Evolutionary conservation across 2,113 vertebrate genomes (phyloP), one percentile per base, ranked within the genome.

Genomic region (Nibea albiflora): DNA sequence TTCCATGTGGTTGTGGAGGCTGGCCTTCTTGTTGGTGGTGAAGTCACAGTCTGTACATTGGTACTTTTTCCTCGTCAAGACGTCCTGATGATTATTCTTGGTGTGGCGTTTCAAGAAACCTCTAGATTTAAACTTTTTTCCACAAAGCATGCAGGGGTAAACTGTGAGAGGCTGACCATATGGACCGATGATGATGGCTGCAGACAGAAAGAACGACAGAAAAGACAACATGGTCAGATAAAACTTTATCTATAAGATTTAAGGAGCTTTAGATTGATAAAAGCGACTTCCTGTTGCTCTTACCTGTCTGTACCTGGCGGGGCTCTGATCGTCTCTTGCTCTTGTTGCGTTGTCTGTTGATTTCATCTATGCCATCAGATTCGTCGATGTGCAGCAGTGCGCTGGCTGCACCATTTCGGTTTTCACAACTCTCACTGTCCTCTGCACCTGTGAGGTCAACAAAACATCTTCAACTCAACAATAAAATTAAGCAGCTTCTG

Each of bases 11-110:
- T 98, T 99, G 93, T 99, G 98, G 86, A 99, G 96, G 95, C 97
- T 99, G 91, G 96, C 95, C 92, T 99, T 99, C 95, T 99, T 99
- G 93, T 99, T 99, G 79, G 98, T 99, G 94, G 97, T 99, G 94
- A 98, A 99, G 81, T 99, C 98, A 84, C 98, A 99, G 96, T 99
- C 98, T 60, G 98, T 98, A 89, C 98, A 99, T 88, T 97, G 97
- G 93, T 99, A 99, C 90, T 98, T 98, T 94, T 99, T 99, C 44
- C 97, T 95, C 24, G 95, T 96, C 93, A 99, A 94, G 83, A 98
- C 96, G 3, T 95, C 95, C 94, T 99, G 98, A 0, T 98, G 98
- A 71, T 99, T 97, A 90, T 99, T 99, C 92, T 97, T 98, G 91
- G 98, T 99, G 91, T 99, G 98, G 61, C 98, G 97, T 93, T 98